phyloP scores from a whole-genome alignment of 2,113 vertebrate genomes.

The Ochotona princeps region DNA sequence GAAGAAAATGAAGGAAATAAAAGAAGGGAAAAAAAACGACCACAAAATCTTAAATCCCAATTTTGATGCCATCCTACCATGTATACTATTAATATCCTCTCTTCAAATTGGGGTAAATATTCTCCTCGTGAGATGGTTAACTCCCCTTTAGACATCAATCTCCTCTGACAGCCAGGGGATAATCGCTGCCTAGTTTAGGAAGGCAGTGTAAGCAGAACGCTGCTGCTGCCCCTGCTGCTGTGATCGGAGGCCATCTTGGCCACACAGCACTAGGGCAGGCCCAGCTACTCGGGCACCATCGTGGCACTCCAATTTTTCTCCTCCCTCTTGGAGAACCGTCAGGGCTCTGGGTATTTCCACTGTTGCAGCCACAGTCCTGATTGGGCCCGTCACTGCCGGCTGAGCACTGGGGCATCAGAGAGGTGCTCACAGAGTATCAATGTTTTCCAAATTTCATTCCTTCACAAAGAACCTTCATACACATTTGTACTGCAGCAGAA shows the following conservation, averaged over 20 bases:
- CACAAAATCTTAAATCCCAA: neutral
- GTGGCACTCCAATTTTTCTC: neutral
- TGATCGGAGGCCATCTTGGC: neutral
- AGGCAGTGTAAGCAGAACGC: neutral
- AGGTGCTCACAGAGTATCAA: too few relatives aligned
- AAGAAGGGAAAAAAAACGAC: too few relatives aligned
- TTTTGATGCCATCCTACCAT: too few relatives aligned
- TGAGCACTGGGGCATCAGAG: neutral
- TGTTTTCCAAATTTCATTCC: neutral
- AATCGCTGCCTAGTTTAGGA: neutral
- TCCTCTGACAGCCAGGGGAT: neutral
- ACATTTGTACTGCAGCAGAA: fast-evolving
- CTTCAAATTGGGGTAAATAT: neutral
- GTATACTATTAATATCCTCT: too few relatives aligned
- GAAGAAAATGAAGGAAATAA: neutral
- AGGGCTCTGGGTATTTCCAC: neutral
- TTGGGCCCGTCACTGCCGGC: neutral
- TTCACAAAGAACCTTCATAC: too few relatives aligned
- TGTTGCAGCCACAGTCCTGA: fast-evolving
- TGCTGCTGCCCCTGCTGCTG: neutral
- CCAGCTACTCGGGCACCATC: fast-evolving
- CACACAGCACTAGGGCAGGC: fast-evolving
- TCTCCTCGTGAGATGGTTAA: neutral
- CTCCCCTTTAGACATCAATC: neutral
- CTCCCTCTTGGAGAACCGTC: fast-evolving